Evolutionary conservation across 2,888 invertebrate species (phyloP), one percentile per base, ranked within the genome.

Genomic region (Frankliniella intonsa): DNA sequence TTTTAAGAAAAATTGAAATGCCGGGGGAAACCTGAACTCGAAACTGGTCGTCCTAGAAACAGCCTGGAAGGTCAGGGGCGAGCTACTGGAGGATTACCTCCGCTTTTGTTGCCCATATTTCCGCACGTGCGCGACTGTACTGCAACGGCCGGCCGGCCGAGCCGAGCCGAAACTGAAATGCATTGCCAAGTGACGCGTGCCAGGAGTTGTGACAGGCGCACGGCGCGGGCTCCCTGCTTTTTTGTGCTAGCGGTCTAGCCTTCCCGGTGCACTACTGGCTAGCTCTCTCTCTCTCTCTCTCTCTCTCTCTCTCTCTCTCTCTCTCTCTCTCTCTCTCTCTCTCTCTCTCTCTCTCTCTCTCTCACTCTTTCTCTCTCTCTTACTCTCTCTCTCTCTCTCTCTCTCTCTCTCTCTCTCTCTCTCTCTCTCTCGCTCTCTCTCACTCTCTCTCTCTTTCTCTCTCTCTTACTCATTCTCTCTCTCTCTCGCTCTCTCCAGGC

Each of bases 261-360:
- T 55, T 19, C 12, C 17, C 55, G 55, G 17, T 17, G 17, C 55
- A 14, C 55, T 55, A 17, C 65, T 17, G 8, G 3, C 65, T 65
- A 3, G n/a, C 69, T 69, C 69, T 69, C 69, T 69, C 69, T 19
- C 69, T 8, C 69, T 22, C 69, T n/a, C n/a, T 65, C 65, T 17
- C 65, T 65, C 65, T 65, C n/a, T 69, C 69, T 69, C 69, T 69
- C 69, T 65, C 65, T 17, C 65, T 65, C 65, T 65, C n/a, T 69
- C 69, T 69, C 69, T 69, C 69, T 22, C 8, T 19, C 69, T 8
- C 22, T 22, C 69, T n/a, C n/a, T 38, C 38, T 38, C 38, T 38
- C 38, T 38, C 38, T 38, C 12, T 55, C 55, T 17, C 17, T 55
- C 55, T 55, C 17, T 55, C 55, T 55, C 55, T 62, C 7, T 55